Percentiles rank a stretch among this genome's conserved stretches.
phyloP scores from a whole-genome alignment of 2,888 invertebrate genomes.

The Drosophila nr. fundita region DNA sequence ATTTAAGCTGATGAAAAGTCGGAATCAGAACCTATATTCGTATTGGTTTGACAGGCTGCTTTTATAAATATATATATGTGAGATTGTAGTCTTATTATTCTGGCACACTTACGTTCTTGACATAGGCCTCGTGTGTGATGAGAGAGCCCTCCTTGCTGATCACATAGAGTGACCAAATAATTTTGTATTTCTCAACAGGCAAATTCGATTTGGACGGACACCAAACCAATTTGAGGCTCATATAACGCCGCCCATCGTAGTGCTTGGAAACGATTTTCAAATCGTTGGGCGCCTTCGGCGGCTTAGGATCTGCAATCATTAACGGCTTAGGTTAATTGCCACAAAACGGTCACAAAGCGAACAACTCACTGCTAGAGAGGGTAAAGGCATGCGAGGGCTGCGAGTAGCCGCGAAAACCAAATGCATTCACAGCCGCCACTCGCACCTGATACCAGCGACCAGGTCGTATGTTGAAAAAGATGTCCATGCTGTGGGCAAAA shows the following conservation, averaged over 20 bases:
- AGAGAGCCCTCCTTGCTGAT: slow-evolving; percentile 85
- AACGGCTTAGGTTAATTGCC: neutral
- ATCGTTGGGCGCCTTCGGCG: slow-evolving; percentile 82
- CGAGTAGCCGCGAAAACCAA: slow-evolving; percentile 91
- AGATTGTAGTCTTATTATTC: neutral
- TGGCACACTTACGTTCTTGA: slow-evolving; percentile 80
- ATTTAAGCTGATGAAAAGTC: neutral
- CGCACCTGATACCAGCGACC: slow-evolving; percentile 92
- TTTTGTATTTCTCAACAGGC: slow-evolving; percentile 90
- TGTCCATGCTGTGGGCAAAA: slow-evolving; percentile 74
- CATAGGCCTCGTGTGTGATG: slow-evolving; percentile 79
- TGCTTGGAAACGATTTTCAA: slow-evolving; percentile 74
- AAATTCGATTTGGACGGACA: slow-evolving; percentile 89
- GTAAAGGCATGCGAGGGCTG: slow-evolving; percentile 87
- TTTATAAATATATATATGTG: neutral
- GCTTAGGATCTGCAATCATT: slow-evolving; percentile 79
- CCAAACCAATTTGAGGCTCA: slow-evolving; percentile 89
- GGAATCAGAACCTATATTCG: neutral
- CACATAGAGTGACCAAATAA: slow-evolving; percentile 90
- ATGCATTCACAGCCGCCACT: slow-evolving; percentile 90
- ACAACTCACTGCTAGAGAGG: slow-evolving; percentile 81
- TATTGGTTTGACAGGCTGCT: neutral
- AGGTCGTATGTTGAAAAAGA: slow-evolving; percentile 85
- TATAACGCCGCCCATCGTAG: slow-evolving; percentile 85
- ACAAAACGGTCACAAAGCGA: no score